A percentile compares a stretch with the other conserved stretches of the same genome.
phyloP scores from a whole-genome alignment of 1,140 invertebrate species.

The Wiebesia pumilae region DNA sequence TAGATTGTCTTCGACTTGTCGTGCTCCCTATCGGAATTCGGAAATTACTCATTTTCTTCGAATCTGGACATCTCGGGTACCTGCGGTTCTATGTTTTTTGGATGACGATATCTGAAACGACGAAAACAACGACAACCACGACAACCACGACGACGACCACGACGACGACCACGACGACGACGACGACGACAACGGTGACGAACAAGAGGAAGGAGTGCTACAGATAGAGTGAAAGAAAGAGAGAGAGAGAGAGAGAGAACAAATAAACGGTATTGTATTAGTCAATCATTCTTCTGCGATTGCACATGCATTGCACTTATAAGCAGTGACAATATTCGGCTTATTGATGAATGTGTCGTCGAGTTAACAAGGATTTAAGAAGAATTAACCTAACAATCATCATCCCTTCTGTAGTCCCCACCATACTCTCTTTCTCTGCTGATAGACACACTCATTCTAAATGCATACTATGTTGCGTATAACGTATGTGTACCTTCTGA shows the following conservation, averaged over 20 bases:
- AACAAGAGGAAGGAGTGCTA: constrained; percentile 26
- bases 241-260: neutral
- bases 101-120: neutral
- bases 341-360: neutral
- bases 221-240: neutral
- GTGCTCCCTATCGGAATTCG: constrained; percentile 18
- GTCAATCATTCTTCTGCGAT: neutral
- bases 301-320: neutral
- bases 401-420: neutral
- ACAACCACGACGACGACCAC: neutral
- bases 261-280: constrained; percentile 16
- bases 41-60: neutral
- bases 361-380: neutral
- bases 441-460: neutral
- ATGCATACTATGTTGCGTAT: neutral
- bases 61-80: neutral
- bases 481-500: neutral
- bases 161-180: neutral
- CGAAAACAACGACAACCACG: neutral
- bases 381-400: constrained; percentile 24
- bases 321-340: neutral
- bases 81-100: constrained; percentile 2
- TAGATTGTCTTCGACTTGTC: constrained; percentile 23
- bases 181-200: neutral
- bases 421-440: neutral